Conservation (phyloP, 1,140 invertebrate genomes). For the Protaetia brevitarsis region DNA sequence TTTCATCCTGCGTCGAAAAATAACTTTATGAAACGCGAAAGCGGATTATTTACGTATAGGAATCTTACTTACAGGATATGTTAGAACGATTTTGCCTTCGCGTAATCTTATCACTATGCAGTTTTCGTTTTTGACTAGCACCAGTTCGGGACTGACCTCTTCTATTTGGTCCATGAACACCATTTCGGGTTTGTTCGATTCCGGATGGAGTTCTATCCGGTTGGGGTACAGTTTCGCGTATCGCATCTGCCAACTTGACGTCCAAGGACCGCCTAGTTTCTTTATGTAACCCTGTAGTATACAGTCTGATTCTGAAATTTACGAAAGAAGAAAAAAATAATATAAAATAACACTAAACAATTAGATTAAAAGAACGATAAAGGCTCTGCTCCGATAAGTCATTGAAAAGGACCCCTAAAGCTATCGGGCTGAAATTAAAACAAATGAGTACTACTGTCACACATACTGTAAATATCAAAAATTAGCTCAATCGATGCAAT, state of each 20-base stretch:
- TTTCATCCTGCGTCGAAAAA: constrained; percentile 76
- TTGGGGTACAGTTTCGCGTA: constrained; percentile 95
- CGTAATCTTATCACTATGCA: constrained; percentile 86
- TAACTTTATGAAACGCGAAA: constrained; percentile 4
- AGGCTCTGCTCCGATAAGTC: too few species aligned
- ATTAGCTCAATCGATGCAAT: too few species aligned
- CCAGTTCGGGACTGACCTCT: constrained; percentile 80
- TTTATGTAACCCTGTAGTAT: constrained; percentile 99
- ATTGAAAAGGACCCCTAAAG: too few species aligned
- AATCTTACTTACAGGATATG: constrained; percentile 85
- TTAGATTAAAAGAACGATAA: too few species aligned
- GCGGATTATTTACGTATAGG: too few species aligned
- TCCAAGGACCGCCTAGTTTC: constrained; percentile 97
- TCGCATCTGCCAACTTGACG: constrained; percentile 92
- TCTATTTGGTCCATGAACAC: constrained; percentile 94
- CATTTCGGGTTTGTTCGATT: constrained; percentile 90
- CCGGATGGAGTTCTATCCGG: constrained; percentile 89
- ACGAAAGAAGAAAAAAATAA: background rate
- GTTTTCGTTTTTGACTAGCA: constrained; percentile 87
- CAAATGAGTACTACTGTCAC: too few species aligned
- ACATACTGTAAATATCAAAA: too few species aligned
- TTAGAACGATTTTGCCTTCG: constrained; percentile 88
- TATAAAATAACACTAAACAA: background rate
- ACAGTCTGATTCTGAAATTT: constrained; percentile 87
- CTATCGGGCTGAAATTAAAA: too few species aligned